Conservation (phyloP, 2,888 invertebrate genomes). For the Carabus problematicus region DNA sequence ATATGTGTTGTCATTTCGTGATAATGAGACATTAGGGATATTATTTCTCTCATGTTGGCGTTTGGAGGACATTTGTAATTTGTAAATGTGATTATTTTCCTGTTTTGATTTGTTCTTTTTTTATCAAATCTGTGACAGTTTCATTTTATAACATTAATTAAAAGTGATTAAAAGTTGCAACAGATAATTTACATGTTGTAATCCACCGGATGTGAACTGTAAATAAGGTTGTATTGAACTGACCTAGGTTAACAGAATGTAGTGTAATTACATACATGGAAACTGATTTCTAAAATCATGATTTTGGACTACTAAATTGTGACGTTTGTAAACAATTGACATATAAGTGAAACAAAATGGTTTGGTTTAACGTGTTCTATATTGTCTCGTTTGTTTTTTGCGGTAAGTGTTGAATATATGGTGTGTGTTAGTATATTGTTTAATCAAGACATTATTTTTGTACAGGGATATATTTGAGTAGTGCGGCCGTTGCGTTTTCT, state of each 20-base stretch:
- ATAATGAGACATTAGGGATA: too few species aligned
- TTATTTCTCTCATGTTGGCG: too few species aligned
- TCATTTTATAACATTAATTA: too few species aligned
- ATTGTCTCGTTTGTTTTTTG: constrained; percentile 25
- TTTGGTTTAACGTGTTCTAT: constrained; percentile 27
- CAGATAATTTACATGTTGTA: too few species aligned
- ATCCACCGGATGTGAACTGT: too few species aligned
- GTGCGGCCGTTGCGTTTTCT: constrained; percentile 47
- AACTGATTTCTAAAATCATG: neutral
- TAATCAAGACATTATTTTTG: neutral
- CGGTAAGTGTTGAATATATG: constrained; percentile 14
- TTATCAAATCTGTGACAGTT: too few species aligned
- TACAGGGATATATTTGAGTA: constrained; percentile 26
- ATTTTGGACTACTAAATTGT: neutral
- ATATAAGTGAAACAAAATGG: constrained; percentile 18
- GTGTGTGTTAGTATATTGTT: neutral
- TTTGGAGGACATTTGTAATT: too few species aligned
- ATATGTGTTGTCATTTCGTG: too few species aligned
- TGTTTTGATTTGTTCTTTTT: too few species aligned
- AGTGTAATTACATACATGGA: constrained; percentile 10
- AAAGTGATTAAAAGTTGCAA: too few species aligned
- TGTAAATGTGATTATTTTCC: too few species aligned
- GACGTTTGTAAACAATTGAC: neutral
- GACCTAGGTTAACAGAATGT: constrained; percentile 39
- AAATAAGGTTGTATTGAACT: constrained; percentile 1